These are phyloP conservation scores for Drosophila sordidula DNA, from an alignment of 2,888 invertebrate species.

Conservation along the genomic window DNA sequence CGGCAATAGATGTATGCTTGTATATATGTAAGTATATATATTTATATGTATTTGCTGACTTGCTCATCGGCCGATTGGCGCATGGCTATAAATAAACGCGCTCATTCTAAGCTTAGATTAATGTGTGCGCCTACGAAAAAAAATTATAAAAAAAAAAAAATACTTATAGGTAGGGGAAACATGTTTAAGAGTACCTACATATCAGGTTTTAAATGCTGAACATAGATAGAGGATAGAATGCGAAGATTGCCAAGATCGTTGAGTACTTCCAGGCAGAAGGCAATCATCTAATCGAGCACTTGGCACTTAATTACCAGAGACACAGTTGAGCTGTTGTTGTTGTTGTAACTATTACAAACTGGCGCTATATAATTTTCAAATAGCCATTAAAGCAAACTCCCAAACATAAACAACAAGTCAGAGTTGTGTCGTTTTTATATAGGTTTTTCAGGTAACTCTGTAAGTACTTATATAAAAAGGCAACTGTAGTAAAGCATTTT, in stretches of 20 bases:
- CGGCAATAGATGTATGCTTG: slow-evolving; percentile 6
- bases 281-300: slow-evolving; percentile 75
- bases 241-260: slow-evolving; percentile 52
- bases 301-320: slow-evolving; percentile 71
- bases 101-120: slow-evolving; percentile 58
- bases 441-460: slow-evolving; percentile 33
- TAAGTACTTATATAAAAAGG: slow-evolving; percentile 49
- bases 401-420: slow-evolving; percentile 27
- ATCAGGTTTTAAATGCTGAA: slow-evolving; percentile 38
- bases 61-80: slow-evolving; percentile 64
- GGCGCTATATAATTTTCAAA: slow-evolving; percentile 61
- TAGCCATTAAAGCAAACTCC: slow-evolving; percentile 54
- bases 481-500: slow-evolving; percentile 17
- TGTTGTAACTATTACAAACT: slow-evolving; percentile 54
- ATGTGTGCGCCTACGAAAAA: slow-evolving; percentile 55
- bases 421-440: slow-evolving; percentile 18
- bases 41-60: slow-evolving; percentile 26
- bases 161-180: slow-evolving; percentile 27
- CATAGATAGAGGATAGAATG: slow-evolving; percentile 47
- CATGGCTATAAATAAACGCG: slow-evolving; percentile 71
- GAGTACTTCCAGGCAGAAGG: slow-evolving; percentile 57
- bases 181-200: slow-evolving; percentile 40
- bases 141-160: not conserved
- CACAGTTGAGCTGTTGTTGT: slow-evolving; percentile 7
- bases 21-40: slow-evolving; percentile 15